phyloP scores from a whole-genome alignment of 2,113 vertebrate species.

The Albula glossodonta region DNA sequence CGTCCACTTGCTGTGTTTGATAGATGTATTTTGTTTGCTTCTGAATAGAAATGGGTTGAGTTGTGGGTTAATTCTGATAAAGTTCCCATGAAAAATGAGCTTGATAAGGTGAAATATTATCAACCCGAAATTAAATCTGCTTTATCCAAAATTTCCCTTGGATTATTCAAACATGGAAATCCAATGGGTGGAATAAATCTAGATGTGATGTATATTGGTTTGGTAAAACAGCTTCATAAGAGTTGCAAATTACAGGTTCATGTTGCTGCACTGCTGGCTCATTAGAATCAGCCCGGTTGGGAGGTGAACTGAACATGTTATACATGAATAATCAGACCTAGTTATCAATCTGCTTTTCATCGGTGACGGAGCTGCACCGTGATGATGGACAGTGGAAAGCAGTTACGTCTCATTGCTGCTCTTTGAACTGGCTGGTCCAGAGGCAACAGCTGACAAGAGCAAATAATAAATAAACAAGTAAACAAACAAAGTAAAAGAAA shows the following conservation, averaged over 20 bases:
- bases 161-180: neutral
- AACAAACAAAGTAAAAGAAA: constrained; percentile 6
- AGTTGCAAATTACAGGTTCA: neutral
- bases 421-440: neutral
- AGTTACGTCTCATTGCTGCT: neutral
- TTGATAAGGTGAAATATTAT: neutral
- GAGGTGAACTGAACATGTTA: neutral
- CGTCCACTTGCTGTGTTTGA: neutral
- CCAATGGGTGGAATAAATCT: neutral
- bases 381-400: neutral
- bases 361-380: no score
- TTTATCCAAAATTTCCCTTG: neutral
- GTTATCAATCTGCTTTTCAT: no score
- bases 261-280: neutral
- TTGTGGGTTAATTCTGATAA: neutral
- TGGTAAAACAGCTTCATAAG: neutral
- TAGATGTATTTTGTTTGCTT: neutral
- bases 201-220: neutral
- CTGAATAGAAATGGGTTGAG: neutral
- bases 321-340: neutral
- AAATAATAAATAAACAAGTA: neutral
- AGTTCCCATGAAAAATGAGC: neutral
- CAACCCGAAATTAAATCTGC: neutral
- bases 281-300: neutral
- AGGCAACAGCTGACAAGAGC: neutral